These are phyloP conservation scores for Hyaena hyaena DNA, from an alignment of 2,113 vertebrate species.

Conservation along the genomic window DNA sequence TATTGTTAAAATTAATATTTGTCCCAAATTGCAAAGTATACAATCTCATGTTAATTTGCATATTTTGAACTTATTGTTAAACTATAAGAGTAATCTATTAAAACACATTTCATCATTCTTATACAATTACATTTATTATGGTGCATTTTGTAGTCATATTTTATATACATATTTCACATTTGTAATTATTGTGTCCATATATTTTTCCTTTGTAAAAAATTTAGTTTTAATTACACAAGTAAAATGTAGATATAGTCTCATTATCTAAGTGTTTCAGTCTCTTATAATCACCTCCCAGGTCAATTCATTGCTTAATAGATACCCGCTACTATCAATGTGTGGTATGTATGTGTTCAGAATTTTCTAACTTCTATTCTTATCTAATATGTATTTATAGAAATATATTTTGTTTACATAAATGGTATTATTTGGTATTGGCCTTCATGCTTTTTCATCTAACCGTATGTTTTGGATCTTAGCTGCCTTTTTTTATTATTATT, in stretches of 20 bases:
- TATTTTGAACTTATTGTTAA: conserved; percentile 31
- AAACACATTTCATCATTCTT: not conserved
- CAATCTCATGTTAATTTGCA: not conserved
- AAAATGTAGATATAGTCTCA: not conserved
- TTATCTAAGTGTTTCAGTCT: not conserved
- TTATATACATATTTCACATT: not conserved
- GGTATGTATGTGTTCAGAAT: not conserved
- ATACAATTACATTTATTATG: not conserved
- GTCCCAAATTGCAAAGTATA: not conserved
- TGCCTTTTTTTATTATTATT: not conserved
- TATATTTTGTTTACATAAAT: not conserved
- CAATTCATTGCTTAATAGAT: not conserved
- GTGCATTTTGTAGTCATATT: not conserved
- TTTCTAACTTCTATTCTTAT: conserved; percentile 4
- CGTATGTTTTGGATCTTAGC: not conserved
- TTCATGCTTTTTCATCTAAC: not conserved
- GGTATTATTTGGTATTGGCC: not conserved
- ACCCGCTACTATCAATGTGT: not conserved
- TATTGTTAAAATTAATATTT: conserved; percentile 15
- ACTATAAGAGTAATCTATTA: not conserved
- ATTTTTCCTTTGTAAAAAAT: not conserved
- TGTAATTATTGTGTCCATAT: not conserved
- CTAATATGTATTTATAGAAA: not conserved
- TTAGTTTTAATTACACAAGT: not conserved
- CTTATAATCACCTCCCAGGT: not conserved